Percentiles rank a stretch among this genome's conserved stretches.
Conservation (phyloP, 2,888 invertebrate species). For the Gastracanthus pulcherrimus region DNA sequence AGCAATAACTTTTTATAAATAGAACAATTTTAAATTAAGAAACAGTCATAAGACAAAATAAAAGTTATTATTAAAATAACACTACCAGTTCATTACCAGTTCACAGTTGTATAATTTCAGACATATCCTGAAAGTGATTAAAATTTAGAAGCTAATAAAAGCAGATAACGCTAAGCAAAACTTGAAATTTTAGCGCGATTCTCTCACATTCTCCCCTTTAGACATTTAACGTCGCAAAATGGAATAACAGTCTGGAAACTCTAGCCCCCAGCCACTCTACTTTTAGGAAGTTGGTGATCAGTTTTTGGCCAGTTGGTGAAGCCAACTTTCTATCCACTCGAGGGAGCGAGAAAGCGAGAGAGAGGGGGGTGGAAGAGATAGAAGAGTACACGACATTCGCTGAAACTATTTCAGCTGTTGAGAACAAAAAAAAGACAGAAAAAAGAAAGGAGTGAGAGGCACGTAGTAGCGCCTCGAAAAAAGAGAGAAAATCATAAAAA, state of each 20-base stretch:
- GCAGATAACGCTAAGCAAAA: not conserved
- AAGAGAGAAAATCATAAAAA: no score
- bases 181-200: constrained; percentile 1
- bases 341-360: no score
- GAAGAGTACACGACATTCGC: not conserved
- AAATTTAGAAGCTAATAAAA: constrained; percentile 22
- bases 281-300: constrained; percentile 10
- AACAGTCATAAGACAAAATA: no score
- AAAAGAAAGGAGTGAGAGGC: no score
- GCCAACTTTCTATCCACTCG: constrained; percentile 1
- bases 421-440: not conserved
- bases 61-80: no score
- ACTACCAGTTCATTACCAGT: not conserved
- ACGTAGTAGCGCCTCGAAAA: no score
- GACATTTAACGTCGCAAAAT: constrained; percentile 8
- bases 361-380: no score
- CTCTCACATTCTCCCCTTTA: not conserved
- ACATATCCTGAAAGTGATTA: not conserved
- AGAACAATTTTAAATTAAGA: no score
- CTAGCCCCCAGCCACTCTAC: not conserved
- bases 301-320: not conserved
- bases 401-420: not conserved
- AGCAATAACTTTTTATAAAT: no score
- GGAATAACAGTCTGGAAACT: constrained; percentile 11
- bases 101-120: not conserved